Evolutionary conservation across 1,140 invertebrate species (phyloP), one percentile per base, ranked within the genome.

Genomic region (Ridgeia piscesae): DNA sequence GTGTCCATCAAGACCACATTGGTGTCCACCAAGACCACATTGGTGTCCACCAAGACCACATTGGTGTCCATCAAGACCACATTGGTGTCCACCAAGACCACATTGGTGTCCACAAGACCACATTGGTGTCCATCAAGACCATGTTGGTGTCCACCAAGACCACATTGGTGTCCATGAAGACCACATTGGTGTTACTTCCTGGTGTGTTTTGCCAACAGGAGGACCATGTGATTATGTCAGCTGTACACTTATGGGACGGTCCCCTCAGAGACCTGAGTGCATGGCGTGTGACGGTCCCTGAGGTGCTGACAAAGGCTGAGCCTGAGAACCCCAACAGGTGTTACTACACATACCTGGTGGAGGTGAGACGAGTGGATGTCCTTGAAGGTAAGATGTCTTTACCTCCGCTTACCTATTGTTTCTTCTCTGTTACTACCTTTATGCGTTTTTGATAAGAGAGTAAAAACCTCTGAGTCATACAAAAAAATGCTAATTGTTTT

Each of bases 241-340:
- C 58, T 4, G 58, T 77, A 21, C 58, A 77, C 27, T 77, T 77
- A 77, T 77, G 58, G 58, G 58, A 77, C 17, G 58, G 58, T 77
- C 58, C 58, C 58, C 58, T 77, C 8, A 77, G 97, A 92, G 97
- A 98, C 95, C 95, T 98, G 17, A 97, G 97, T 93, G 96, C 97
- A 0, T 98, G 97, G 97, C 95, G 97, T 93, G 96, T 98, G 0
- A 97, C 97, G 14, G 97, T 98, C 88, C 97, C 97, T 1, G 95
- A 96, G 35, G 96, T 97, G 0, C 96, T 97, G 33, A 95, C 95
- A 21, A 94, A 95, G 89, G 93, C 95, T 11, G 96, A 97, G 93
- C 95, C 95, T 27, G 91, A 93, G 90, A 93, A 93, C 58, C 92
- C 89, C 0, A 92, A 92, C 48, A 95, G 95, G 34, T 96, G 96